Base-by-base conservation (phyloP, 2,797 vertebrate species). In the Cetoscarus ocellatus region DNA sequence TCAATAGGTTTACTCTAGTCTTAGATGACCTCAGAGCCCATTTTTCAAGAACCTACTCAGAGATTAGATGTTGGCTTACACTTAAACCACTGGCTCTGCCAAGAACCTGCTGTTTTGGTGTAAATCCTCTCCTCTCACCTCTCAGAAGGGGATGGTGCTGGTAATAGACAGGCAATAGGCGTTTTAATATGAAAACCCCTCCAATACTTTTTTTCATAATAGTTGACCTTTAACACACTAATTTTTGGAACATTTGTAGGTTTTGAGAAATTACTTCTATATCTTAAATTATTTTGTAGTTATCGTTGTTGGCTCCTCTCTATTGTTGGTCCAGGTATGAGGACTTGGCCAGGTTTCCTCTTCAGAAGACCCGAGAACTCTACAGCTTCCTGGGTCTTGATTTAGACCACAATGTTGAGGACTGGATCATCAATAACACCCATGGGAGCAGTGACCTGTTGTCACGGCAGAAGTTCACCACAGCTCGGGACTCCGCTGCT, bases 361-460 rank as follows among this genome's bases (percentile, higher is more conserved):
- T 96, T 74, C 94, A 95, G 91, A 97, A 96, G 91, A 95, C 96
- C 0, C 93, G 93, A 85, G 96, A 97, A 92, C 95, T 98, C 67
- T 98, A 97, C 0, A 92, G 93, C 27, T 98, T 96, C 81, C 92
- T 97, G 40, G 97, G 96, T 10, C 93, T 98, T 60, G 89, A 93
- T 62, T 50, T 96, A 86, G 95, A 97, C 80, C 82, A 90, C 79
- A 95, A 88, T 0, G 95, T 98, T 0, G 94, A 94, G 50, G 93
- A 94, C 54, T 98, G 97, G 97, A 97, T 98, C 87, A 91, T 95
- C 82, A 97, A 96, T 90, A 98, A 97, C 92, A 98, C 97, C 0
- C 91, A 94, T 39, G 96, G 95, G 3, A 95, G 96, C 91, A 95
- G 95, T 8, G 86, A 95, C 18, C 71, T 80, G 47, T 89, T 95